Evolutionary conservation across 2,888 invertebrate species (phyloP).

Genomic region (Limenitis camilla): DNA sequence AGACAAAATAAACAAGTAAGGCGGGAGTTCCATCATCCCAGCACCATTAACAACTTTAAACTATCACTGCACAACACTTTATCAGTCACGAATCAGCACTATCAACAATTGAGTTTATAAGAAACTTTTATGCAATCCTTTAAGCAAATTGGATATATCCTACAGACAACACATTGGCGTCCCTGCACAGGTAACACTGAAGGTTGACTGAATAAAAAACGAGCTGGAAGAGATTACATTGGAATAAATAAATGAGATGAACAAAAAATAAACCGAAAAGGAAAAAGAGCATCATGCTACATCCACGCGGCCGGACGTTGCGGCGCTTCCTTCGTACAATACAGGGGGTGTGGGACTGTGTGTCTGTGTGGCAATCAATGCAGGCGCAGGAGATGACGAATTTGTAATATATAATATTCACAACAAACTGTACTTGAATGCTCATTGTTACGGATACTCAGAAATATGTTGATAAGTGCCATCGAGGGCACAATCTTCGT

Average conservation of each 20-base stretch:
- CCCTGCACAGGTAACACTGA: slow-evolving; percentile 72
- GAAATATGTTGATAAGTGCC: slow-evolving; percentile 40
- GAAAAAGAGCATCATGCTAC: slow-evolving; percentile 70
- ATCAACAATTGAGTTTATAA: slow-evolving; percentile 1
- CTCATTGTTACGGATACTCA: slow-evolving; percentile 30
- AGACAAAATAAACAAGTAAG: slow-evolving; percentile 60
- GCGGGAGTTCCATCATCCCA: slow-evolving; percentile 68
- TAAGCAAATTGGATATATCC: slow-evolving; percentile 38
- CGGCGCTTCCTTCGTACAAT: slow-evolving; percentile 69
- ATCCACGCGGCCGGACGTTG: slow-evolving; percentile 75
- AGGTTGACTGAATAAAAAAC: slow-evolving; percentile 75
- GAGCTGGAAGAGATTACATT: slow-evolving; percentile 75
- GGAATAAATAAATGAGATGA: slow-evolving; percentile 76
- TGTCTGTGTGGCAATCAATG: slow-evolving; percentile 29
- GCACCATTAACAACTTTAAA: slow-evolving; percentile 26
- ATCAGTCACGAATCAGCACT: slow-evolving; percentile 2
- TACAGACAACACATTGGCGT: slow-evolving; percentile 57
- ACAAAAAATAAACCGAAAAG: slow-evolving; percentile 71
- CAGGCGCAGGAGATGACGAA: slow-evolving; percentile 42
- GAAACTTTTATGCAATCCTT: slow-evolving; percentile 20
- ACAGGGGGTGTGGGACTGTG: slow-evolving; percentile 46
- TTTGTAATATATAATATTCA: slow-evolving; percentile 1
- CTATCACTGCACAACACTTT: slow-evolving; percentile 16
- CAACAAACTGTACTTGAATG: slow-evolving; percentile 19
- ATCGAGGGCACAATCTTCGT: slow-evolving; percentile 41